Evolutionary conservation across 23 tunicate species (phyloP).

Genomic region (Trididemnum clinides): DNA sequence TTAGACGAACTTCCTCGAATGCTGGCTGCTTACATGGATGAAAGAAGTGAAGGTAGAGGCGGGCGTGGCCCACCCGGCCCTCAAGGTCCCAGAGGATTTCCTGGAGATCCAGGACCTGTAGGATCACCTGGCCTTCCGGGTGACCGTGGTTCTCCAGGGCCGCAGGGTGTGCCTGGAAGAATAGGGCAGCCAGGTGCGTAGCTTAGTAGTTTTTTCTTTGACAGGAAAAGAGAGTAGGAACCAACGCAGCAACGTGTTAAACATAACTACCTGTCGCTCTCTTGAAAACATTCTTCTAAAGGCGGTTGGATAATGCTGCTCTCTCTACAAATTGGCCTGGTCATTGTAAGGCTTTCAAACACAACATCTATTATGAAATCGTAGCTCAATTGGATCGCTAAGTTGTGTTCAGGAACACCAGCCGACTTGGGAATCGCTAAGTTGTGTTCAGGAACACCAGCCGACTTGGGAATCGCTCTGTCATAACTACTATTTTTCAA

Average conservation of each 20-base stretch:
- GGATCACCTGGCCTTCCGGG: constrained; percentile 58
- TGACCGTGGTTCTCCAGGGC: constrained; percentile 28
- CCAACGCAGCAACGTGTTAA: neutral
- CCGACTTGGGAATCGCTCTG: too few species aligned
- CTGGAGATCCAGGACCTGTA: constrained; percentile 34
- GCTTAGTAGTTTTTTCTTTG: too few species aligned
- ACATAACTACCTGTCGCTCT: neutral
- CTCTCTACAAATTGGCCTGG: too few species aligned
- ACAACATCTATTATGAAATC: too few species aligned
- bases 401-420: too few species aligned
- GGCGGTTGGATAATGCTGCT: too few species aligned
- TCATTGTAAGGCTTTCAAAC: too few species aligned
- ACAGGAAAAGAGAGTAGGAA: neutral
- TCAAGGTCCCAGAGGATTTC: constrained; percentile 45
- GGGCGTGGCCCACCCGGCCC: constrained; percentile 60
- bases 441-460: too few species aligned
- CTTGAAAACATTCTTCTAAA: too few species aligned
- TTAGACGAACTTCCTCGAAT: constrained; percentile 45
- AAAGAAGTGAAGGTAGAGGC: neutral
- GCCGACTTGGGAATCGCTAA: too few species aligned
- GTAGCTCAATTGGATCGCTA: too few species aligned
- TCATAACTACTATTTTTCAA: too few species aligned
- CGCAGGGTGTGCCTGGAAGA: constrained; percentile 46
- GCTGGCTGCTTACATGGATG: constrained; percentile 24
- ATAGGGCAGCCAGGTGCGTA: constrained; percentile 51